Evolutionary conservation across 2,888 invertebrate species (phyloP).

Genomic region (Cerastis leucographa): DNA sequence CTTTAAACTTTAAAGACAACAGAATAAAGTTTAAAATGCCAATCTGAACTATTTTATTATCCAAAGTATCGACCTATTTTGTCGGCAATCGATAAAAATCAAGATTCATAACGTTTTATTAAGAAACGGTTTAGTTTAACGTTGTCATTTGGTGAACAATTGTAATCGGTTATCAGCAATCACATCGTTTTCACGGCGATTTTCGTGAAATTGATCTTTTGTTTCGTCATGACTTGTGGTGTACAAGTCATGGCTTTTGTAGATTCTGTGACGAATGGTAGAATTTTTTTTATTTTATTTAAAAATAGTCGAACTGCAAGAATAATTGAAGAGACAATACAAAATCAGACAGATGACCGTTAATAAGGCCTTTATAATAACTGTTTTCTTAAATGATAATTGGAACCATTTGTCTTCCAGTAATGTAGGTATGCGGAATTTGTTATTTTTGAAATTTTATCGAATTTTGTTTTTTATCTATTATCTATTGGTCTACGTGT

Average conservation of each 20-base stretch:
- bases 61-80: slow-evolving; percentile 53
- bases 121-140: slow-evolving; percentile 80
- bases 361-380: slow-evolving; percentile 26
- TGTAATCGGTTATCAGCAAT: slow-evolving; percentile 80
- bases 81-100: slow-evolving; percentile 73
- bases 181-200: slow-evolving; percentile 82
- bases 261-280: slow-evolving; percentile 62
- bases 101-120: slow-evolving; percentile 74
- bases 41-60: background rate
- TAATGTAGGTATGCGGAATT: slow-evolving; percentile 16
- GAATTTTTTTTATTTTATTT: slow-evolving; percentile 1
- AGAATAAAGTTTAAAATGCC: slow-evolving; percentile 20
- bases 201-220: slow-evolving; percentile 82
- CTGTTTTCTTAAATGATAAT: slow-evolving; percentile 22
- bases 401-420: slow-evolving; percentile 17
- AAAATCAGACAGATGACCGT: slow-evolving; percentile 28
- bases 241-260: slow-evolving; percentile 4
- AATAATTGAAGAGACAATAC: slow-evolving; percentile 30
- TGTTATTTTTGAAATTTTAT: slow-evolving; percentile 1
- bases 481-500: background rate
- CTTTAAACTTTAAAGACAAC: background rate
- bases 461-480: slow-evolving; percentile 3
- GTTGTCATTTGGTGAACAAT: slow-evolving; percentile 80
- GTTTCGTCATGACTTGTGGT: slow-evolving; percentile 71
- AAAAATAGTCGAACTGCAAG: slow-evolving; percentile 12